These are phyloP conservation scores for Paragorgia papillata DNA, from an alignment of 92 coral and sea anemone genomes.

Conservation along the genomic window DNA sequence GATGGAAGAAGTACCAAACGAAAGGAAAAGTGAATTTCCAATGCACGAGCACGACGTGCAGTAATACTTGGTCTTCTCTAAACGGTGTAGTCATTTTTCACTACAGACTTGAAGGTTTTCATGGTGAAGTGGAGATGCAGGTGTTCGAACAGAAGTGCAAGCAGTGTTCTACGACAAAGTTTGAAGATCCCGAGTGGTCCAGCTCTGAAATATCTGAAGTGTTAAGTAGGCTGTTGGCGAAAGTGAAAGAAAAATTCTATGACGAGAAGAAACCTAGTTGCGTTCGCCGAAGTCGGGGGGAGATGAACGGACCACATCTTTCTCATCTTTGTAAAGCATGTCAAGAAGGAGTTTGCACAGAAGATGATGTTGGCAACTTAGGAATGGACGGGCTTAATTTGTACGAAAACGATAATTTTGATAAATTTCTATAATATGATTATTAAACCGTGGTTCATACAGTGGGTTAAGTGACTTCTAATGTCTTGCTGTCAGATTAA, in stretches of 20 bases:
- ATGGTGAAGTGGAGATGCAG: conserved; percentile 14
- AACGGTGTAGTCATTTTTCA: neutral
- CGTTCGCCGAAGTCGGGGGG: no score
- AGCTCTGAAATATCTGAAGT: neutral
- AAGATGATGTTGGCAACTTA: no score
- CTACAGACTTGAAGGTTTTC: no score
- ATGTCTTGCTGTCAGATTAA: no score
- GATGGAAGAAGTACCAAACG: neutral
- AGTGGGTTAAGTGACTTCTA: no score
- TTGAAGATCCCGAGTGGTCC: conserved; percentile 1
- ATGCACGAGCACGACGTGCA: neutral
- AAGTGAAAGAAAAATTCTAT: neutral
- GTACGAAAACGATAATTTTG: no score
- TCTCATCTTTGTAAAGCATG: no score
- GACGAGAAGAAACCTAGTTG: neutral
- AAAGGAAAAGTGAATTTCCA: neutral
- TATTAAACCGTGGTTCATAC: no score
- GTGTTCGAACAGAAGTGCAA: conserved; percentile 6
- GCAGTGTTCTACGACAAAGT: neutral
- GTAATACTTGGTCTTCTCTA: neutral
- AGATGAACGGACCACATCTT: no score
- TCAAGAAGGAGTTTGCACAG: no score
- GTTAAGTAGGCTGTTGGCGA: neutral
- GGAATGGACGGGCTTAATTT: no score
- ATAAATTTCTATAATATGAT: no score